Evolutionary conservation across 2,797 vertebrate genomes (phyloP).

Genomic region (Alca torda): DNA sequence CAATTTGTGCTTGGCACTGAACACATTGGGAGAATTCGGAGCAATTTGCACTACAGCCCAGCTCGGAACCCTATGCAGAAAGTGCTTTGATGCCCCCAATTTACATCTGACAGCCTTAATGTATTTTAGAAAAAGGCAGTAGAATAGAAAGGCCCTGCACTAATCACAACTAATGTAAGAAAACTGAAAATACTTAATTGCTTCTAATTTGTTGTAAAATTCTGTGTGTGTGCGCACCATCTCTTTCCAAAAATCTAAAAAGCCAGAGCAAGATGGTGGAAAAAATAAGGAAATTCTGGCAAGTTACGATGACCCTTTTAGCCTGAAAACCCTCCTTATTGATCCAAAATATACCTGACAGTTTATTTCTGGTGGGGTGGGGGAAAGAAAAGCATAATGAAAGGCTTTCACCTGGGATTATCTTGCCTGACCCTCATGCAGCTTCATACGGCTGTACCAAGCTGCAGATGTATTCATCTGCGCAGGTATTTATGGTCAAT

Average conservation of each 20-base stretch:
- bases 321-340: not conserved
- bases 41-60: conserved; percentile 24
- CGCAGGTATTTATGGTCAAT: not conserved
- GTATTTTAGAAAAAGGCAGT: conserved; percentile 44
- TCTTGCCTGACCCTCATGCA: not conserved
- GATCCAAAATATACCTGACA: not conserved
- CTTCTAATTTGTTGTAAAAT: conserved; percentile 30
- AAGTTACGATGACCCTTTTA: not conserved
- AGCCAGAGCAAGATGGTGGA: not conserved
- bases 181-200: conserved; percentile 42
- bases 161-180: conserved; percentile 28
- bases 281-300: not conserved
- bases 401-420: not conserved
- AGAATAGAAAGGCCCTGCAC: not conserved
- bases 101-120: conserved; percentile 54
- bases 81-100: conserved; percentile 45
- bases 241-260: conserved; percentile 23
- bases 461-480: not conserved
- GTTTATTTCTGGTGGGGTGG: not conserved
- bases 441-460: not conserved
- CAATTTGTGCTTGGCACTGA: conserved; percentile 64
- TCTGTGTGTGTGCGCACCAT: not conserved
- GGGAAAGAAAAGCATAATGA: not conserved
- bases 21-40: not conserved
- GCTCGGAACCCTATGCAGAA: conserved; percentile 5